These are phyloP conservation scores for Microchrysa polita DNA, from an alignment of 2,888 invertebrate species.

Conservation along the genomic window DNA sequence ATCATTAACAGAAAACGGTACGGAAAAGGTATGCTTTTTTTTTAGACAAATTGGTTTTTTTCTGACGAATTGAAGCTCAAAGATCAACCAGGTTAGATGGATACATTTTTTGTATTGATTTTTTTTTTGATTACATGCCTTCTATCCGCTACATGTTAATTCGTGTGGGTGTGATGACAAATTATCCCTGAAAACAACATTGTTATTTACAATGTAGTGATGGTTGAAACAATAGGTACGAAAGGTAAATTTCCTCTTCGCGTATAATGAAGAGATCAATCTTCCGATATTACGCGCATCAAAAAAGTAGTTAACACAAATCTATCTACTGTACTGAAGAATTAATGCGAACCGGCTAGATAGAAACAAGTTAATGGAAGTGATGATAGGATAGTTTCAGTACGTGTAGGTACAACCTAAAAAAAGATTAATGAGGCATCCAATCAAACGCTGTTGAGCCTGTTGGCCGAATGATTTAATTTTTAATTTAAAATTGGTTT, in stretches of 20 bases:
- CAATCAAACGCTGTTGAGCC: conserved; percentile 4
- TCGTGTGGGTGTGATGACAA: conserved; percentile 34
- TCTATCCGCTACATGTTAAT: not conserved
- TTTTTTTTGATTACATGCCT: conserved; percentile 9
- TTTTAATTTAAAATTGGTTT: not conserved
- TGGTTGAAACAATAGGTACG: not conserved
- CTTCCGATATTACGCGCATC: conserved; percentile 30
- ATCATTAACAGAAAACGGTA: not conserved
- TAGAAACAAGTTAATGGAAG: conserved; percentile 17
- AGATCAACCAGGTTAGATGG: not conserved
- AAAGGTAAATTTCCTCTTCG: conserved; percentile 9
- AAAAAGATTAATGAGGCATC: conserved; percentile 3
- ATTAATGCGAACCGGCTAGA: not conserved
- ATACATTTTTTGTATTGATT: not conserved
- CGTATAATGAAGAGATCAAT: conserved; percentile 32
- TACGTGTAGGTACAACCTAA: not conserved
- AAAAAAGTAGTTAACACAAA: conserved; percentile 10
- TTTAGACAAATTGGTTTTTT: not conserved
- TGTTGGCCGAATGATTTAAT: conserved; percentile 1
- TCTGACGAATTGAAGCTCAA: not conserved
- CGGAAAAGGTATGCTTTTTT: not conserved
- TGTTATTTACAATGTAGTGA: not conserved
- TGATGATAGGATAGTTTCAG: conserved; percentile 30
- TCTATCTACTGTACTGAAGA: conserved; percentile 2
- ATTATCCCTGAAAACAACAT: conserved; percentile 9